Evolutionary conservation across 2,888 invertebrate genomes (phyloP).

Genomic region (Andrena haemorrhoa): DNA sequence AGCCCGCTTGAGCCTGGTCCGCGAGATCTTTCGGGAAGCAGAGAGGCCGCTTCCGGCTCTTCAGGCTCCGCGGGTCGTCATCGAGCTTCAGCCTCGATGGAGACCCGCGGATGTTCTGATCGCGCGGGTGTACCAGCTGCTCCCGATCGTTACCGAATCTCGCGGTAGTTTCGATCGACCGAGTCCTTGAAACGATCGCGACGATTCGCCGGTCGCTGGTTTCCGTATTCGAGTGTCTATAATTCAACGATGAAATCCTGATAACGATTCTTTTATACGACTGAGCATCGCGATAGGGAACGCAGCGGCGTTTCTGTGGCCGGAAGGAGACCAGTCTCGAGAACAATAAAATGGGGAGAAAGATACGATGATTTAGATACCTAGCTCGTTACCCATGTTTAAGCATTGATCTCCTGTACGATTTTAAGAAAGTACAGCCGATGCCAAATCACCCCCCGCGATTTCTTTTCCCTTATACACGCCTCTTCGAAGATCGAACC

Average conservation of each 20-base stretch:
- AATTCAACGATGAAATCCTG: background rate
- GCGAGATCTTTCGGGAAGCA: constrained; percentile 16
- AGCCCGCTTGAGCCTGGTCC: constrained; percentile 42
- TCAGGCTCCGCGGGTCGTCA: constrained; percentile 42
- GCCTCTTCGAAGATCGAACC: constrained; percentile 38
- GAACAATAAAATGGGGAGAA: constrained; percentile 43
- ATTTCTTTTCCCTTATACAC: constrained; percentile 44
- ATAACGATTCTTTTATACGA: background rate
- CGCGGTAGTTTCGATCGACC: constrained; percentile 59
- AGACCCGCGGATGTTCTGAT: constrained; percentile 27
- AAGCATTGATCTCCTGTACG: constrained; percentile 83
- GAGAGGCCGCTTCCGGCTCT: constrained; percentile 14
- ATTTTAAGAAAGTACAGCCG: constrained; percentile 81
- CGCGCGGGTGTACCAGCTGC: background rate
- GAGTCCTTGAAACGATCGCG: constrained; percentile 63
- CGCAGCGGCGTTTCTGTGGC: constrained; percentile 34
- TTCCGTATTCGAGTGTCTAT: background rate
- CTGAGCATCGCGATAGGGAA: background rate
- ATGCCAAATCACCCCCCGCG: constrained; percentile 80
- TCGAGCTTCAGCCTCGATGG: constrained; percentile 43
- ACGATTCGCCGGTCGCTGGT: constrained; percentile 27
- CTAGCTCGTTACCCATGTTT: constrained; percentile 79
- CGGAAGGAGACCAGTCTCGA: constrained; percentile 54
- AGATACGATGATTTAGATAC: constrained; percentile 67
- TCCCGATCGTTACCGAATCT: constrained; percentile 27